Evolutionary conservation across 2,888 invertebrate genomes (phyloP), one percentile per base, ranked within the genome.

Genomic region (Achlya flavicornis): DNA sequence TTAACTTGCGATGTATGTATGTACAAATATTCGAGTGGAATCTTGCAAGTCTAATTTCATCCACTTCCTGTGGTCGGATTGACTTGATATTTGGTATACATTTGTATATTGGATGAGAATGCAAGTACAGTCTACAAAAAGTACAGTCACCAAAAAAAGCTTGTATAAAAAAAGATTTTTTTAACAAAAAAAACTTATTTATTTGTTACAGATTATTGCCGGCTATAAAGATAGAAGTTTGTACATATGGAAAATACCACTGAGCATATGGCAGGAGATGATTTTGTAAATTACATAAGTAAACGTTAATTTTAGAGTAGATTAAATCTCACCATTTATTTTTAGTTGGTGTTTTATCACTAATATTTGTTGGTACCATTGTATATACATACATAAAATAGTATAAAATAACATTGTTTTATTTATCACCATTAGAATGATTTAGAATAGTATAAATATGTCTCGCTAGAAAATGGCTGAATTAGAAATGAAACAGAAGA

Each of bases 151-250:
- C 26, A 26, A 26, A 26, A 26, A 1, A 26, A 26, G 26, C 26
- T 26, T 26, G 26, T 26, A 26, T 26, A 1, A 26, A 26, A 26
- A 26, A 26, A 1, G 26, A 2, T 3, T 35, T 35, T 35, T 35
- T 35, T 35, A 26, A 26, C 26, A 26, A 1, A 26, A 26, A 26
- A 26, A 26, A 26, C 26, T 26, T 26, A 26, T 63, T 65, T 71
- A 64, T 76, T 89, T 88, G 67, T 94, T 92, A 3, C 91, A 96
- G 96, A 94, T 96, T 14, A 95, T 96, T 64, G 95, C 95, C 3
- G 96, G 96, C 48, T 95, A 96, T 74, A 96, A 96, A 84, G 96
- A 96, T 80, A 95, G 95, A 79, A 94, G 94, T 76, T 85, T 96
- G 84, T 95, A 95, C 78, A 94, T 95, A 76, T 95, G 95, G 94